Evolutionary conservation across 2,797 vertebrate species (phyloP), one percentile per base, ranked within the genome.

Genomic region (Potorous gilbertii): DNA sequence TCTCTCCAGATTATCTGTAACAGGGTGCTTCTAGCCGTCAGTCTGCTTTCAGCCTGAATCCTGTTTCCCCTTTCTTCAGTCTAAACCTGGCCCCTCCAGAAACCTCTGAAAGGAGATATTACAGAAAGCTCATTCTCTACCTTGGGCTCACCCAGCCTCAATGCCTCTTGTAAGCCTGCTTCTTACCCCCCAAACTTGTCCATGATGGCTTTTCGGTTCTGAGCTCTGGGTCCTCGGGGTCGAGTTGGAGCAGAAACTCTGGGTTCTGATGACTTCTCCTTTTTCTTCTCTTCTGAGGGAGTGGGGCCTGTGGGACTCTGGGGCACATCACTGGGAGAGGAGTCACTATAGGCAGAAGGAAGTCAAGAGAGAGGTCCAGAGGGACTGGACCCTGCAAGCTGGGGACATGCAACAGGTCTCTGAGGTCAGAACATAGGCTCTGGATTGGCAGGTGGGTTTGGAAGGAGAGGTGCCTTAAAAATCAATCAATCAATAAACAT

Each of bases 161-260:
- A 5, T 11, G 4, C 6, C 81, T 31, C 0, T 12, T n/a, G 31
- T 34, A 16, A 34, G 34, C 40, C 55, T 46, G 14, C 6, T 5
- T 29, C 98, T 97, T 97, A 99, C 99, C 99, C 99, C 66, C 98
- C 99, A 0, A 99, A 99, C 56, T 98, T 99, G 94, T 99, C 98
- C 96, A 98, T 34, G 90, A 99, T 99, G 97, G 98, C 98, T 3
- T 98, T 98, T 96, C 98, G 98, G 31, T 97, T 96, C 97, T 98
- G 97, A 0, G 97, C 97, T 0, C 95, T 95, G 57, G 96, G 55
- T 0, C 96, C 96, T 4, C 93, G 94, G 27, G 96, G 97, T 92
- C 97, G 91, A 27, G 90, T 18, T 0, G 97, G 94, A 6, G 96
- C 95, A 0, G 96, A 52, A 91, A 94, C 93, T 91, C 97, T 97